Evolutionary conservation across 2,797 vertebrate genomes (phyloP).

Genomic region (Hydrophis major): DNA sequence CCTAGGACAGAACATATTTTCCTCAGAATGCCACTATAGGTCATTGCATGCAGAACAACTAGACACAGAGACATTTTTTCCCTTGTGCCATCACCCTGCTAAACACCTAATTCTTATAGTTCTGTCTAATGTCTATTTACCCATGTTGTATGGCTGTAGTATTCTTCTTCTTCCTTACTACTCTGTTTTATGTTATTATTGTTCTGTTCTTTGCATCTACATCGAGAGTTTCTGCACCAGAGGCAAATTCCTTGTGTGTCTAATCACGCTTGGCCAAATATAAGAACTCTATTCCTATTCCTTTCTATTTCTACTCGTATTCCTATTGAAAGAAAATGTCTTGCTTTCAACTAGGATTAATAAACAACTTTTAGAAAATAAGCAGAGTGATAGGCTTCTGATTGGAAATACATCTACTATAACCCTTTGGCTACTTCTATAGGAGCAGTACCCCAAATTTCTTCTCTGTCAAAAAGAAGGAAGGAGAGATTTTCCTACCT

Average conservation of each 20-base stretch:
- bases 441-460: background rate
- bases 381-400: background rate
- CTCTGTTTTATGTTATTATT: background rate
- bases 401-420: background rate
- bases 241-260: background rate
- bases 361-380: background rate
- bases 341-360: background rate
- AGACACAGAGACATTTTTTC: background rate
- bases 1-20: background rate
- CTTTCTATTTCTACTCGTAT: background rate
- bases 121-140: background rate
- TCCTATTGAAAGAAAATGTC: background rate
- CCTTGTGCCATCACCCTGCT: background rate
- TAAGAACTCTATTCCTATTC: background rate
- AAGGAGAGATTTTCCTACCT: background rate
- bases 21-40: background rate
- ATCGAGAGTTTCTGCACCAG: background rate
- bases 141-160: background rate
- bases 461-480: background rate
- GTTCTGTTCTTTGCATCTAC: background rate
- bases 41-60: background rate
- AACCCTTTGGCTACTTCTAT: background rate
- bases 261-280: background rate
- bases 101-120: background rate
- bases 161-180: background rate